Percentiles rank a stretch among this genome's conserved stretches.
phyloP scores from a whole-genome alignment of 1,140 invertebrate genomes.

The Parapsyche elsis region DNA sequence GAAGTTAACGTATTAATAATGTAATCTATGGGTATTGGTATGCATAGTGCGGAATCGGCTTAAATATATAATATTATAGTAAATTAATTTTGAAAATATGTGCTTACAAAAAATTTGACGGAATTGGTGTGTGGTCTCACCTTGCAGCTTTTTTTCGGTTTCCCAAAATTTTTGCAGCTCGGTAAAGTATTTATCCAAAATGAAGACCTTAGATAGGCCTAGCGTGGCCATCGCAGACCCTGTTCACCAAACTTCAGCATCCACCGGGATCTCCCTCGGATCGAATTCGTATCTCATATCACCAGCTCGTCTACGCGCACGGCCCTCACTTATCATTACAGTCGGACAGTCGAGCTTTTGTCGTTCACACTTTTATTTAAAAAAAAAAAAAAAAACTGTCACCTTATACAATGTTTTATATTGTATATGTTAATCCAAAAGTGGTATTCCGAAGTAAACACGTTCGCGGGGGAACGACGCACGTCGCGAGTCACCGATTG shows the following conservation, averaged over 20 bases:
- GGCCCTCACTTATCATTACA: conserved; percentile 41
- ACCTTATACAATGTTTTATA: neutral
- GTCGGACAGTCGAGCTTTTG: neutral
- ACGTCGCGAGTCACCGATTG: conserved; percentile 27
- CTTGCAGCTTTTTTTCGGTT: conserved; percentile 95
- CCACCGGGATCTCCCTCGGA: conserved; percentile 35
- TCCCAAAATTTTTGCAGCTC: conserved; percentile 97
- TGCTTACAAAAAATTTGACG: neutral
- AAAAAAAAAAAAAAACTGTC: too few species aligned
- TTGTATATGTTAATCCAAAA: neutral
- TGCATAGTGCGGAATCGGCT: neutral
- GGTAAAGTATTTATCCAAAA: conserved; percentile 96
- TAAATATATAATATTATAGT: neutral
- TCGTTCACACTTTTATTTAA: neutral
- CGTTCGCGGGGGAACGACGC: conserved; percentile 1
- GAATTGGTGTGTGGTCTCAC: conserved; percentile 67
- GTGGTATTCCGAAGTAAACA: neutral
- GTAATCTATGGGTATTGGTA: too few species aligned
- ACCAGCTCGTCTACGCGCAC: conserved; percentile 14
- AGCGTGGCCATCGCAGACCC: conserved; percentile 83
- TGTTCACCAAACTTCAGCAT: conserved; percentile 45
- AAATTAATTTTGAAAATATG: neutral
- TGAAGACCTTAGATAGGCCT: conserved; percentile 95
- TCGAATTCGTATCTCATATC: conserved; percentile 43
- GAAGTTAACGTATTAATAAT: neutral